phyloP scores from a whole-genome alignment of 2,888 invertebrate species.

The Drosophila pseudotalamancana region DNA sequence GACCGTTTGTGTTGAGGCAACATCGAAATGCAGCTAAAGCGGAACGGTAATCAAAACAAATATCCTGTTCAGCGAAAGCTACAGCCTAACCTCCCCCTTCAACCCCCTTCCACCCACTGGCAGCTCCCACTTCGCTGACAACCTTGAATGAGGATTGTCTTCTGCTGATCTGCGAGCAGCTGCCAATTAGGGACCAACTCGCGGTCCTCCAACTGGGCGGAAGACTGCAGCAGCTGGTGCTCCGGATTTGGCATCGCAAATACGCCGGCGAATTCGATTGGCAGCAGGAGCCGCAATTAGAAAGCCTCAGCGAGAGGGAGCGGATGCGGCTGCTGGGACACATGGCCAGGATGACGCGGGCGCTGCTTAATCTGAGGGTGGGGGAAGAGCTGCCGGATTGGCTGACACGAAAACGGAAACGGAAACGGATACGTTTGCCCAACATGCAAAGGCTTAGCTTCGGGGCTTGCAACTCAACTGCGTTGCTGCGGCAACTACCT shows the following conservation, averaged over 20 bases:
- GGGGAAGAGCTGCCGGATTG: constrained; percentile 22
- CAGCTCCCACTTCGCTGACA: constrained; percentile 25
- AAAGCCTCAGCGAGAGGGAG: constrained; percentile 35
- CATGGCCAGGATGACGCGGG: constrained; percentile 38
- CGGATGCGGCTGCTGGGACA: constrained; percentile 39
- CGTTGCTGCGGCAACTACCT: constrained; percentile 44
- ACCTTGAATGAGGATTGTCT: constrained; percentile 66
- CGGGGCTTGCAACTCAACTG: constrained; percentile 7
- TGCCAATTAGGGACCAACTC: constrained; percentile 59
- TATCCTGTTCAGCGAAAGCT: constrained; percentile 4
- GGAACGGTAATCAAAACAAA: constrained; percentile 25
- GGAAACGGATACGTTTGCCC: constrained; percentile 14
- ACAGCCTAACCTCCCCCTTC: background rate
- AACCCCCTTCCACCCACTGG: background rate
- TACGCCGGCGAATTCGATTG: constrained; percentile 53
- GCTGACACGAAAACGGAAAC: constrained; percentile 18
- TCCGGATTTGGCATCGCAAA: constrained; percentile 53
- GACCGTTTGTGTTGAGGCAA: constrained; percentile 31
- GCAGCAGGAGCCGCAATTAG: constrained; percentile 38
- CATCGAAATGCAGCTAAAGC: constrained; percentile 38
- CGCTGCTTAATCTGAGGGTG: constrained; percentile 48
- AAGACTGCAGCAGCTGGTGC: constrained; percentile 43
- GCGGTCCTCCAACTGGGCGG: constrained; percentile 46
- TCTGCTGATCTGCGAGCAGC: constrained; percentile 55
- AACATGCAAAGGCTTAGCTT: constrained; percentile 48